Evolutionary conservation across 2,888 invertebrate species (phyloP), one percentile per base, ranked within the genome.

Genomic region (Zonitis immaculata): DNA sequence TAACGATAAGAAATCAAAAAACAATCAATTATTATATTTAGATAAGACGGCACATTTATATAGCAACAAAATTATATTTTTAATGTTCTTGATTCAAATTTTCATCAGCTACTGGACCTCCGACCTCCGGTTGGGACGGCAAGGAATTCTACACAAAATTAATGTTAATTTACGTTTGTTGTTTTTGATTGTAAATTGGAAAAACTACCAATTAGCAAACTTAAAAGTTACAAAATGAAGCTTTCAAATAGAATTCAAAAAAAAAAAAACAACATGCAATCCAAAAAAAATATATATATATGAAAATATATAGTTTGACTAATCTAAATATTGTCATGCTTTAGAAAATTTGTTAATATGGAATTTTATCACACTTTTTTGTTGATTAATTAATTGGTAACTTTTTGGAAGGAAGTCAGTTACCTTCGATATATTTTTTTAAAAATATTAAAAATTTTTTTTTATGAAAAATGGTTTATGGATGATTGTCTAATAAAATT

Each of bases 31-130:
- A 22, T 22, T 22, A 22, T 59, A 44, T 46, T 44, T 57, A 42
- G 30, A 32, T 51, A 60, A 56, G 57, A 61, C 54, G 57, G 57
- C 47, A 56, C 47, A 52, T 58, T 30, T 59, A 52, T n/a, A n/a
- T 56, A 55, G 51, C 47, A 55, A 49, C 44, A 42, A 52, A 30
- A 57, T 22, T 22, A n/a, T n/a, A 22, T 22, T 22, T 22, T 64
- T 68, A 70, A 77, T 77, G 80, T 72, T 82, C 80, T 71, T 85
- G 83, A 78, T 87, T 87, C 78, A 87, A 80, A 79, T 87, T 87
- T 75, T 86, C 87, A 73, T 88, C 88, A 66, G 86, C 82, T 69
- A 84, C 83, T 72, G 83, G 83, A 70, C 69, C 69, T 64, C 68
- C 66, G 52, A 67, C 69, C 63, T 75, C 75, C 57, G 71, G 69